Evolutionary conservation across 1,140 invertebrate genomes (phyloP).

Genomic region (Pogonus chalceus): DNA sequence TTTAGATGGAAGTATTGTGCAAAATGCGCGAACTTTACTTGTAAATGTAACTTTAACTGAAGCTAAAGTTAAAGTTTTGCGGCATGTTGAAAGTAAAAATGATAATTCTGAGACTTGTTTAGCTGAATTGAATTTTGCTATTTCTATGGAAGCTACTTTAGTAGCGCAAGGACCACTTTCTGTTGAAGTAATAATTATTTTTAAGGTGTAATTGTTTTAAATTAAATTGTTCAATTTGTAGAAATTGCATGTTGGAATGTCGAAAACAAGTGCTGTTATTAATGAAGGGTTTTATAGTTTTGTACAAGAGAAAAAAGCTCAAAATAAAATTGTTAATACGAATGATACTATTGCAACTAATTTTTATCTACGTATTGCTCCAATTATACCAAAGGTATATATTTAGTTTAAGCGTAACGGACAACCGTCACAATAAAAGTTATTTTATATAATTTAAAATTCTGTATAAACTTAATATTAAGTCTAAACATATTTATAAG

Average conservation of each 20-base stretch:
- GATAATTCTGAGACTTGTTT: constrained; percentile 42
- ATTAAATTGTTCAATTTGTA: constrained; percentile 37
- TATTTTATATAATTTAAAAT: too few species aligned
- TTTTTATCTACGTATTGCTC: constrained; percentile 44
- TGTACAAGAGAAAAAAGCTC: constrained; percentile 23
- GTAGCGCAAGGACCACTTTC: constrained; percentile 65
- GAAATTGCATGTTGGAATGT: constrained; percentile 63
- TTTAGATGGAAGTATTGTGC: constrained; percentile 64
- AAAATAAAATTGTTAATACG: constrained; percentile 8
- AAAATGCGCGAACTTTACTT: constrained; percentile 59
- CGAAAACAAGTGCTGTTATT: constrained; percentile 53
- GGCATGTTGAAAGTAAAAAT: constrained; percentile 32
- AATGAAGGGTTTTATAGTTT: constrained; percentile 56
- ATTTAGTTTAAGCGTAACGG: not conserved
- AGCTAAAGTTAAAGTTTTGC: constrained; percentile 40
- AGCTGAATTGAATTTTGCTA: constrained; percentile 58
- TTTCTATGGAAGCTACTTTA: constrained; percentile 63
- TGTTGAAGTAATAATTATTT: constrained; percentile 49
- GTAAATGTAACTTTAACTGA: constrained; percentile 56
- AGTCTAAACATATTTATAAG: too few species aligned
- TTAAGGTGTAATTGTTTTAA: constrained; percentile 11
- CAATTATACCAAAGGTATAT: constrained; percentile 61
- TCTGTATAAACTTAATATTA: too few species aligned
- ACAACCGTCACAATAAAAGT: not conserved
- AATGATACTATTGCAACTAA: constrained; percentile 17